phyloP scores from a whole-genome alignment of 2,797 vertebrate genomes.

The Philypnodon macrostomus region DNA sequence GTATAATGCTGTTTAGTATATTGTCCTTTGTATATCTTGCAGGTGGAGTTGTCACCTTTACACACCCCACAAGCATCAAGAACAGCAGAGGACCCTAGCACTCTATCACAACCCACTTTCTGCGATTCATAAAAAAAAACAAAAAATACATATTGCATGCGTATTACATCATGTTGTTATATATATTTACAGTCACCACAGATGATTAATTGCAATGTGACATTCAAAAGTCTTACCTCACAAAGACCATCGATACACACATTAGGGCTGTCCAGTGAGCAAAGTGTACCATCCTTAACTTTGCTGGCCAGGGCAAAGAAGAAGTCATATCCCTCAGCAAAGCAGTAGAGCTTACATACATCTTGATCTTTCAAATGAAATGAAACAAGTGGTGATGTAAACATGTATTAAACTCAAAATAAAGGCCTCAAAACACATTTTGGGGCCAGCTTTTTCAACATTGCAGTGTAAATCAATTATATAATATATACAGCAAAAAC shows the following conservation, averaged over 20 bases:
- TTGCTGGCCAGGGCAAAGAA: slow-evolving; percentile 93
- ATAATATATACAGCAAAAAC: too few relatives aligned
- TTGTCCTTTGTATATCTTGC: slow-evolving; percentile 80
- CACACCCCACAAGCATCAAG: slow-evolving; percentile 86
- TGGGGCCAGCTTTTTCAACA: too few relatives aligned
- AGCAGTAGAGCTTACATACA: slow-evolving; percentile 90
- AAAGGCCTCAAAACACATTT: too few relatives aligned
- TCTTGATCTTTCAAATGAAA: slow-evolving; percentile 81
- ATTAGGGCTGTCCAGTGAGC: slow-evolving; percentile 81
- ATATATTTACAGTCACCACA: slow-evolving; percentile 21
- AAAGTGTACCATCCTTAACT: slow-evolving; percentile 89
- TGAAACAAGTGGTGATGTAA: too few relatives aligned
- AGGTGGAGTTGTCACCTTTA: slow-evolving; percentile 85
- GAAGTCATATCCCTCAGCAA: slow-evolving; percentile 91
- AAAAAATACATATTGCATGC: neutral
- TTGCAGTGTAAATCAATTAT: too few relatives aligned
- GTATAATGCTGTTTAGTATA: slow-evolving; percentile 81
- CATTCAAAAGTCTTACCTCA: slow-evolving; percentile 78
- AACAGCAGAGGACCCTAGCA: slow-evolving; percentile 80
- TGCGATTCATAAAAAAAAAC: slow-evolving; percentile 53
- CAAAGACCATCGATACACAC: slow-evolving; percentile 89
- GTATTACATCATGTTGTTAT: slow-evolving; percentile 13
- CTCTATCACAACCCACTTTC: slow-evolving; percentile 86
- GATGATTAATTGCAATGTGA: slow-evolving; percentile 17
- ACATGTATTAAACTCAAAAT: too few relatives aligned